These are phyloP conservation scores for Uromys caudimaculatus DNA, from an alignment of 2,797 vertebrate species.

Conservation along the genomic window DNA sequence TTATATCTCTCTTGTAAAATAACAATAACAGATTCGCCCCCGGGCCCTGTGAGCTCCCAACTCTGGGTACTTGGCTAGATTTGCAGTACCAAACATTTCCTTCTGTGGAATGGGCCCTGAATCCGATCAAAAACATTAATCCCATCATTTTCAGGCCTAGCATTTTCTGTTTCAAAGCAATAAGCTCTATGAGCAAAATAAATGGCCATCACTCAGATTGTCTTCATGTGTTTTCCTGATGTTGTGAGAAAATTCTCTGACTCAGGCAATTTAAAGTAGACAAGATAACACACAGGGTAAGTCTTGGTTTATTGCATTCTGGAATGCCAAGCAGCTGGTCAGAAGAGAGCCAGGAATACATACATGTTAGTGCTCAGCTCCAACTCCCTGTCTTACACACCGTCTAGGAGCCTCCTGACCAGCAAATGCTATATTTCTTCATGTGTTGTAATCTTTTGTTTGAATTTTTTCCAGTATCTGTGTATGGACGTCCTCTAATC, in stretches of 20 bases:
- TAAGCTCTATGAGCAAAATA: not conserved
- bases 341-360: not conserved
- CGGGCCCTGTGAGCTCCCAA: not conserved
- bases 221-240: not conserved
- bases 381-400: not conserved
- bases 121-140: not conserved
- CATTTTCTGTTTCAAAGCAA: constrained; percentile 8
- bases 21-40: not conserved
- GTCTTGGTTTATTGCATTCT: too few relatives aligned
- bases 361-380: not conserved
- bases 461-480: not conserved
- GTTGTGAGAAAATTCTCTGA: not conserved
- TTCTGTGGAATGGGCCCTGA: not conserved
- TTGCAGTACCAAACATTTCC: not conserved
- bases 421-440: not conserved
- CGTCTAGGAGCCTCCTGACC: not conserved
- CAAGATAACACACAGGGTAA: not conserved
- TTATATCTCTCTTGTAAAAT: not conserved
- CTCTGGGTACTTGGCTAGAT: not conserved
- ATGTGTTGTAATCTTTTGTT: not conserved
- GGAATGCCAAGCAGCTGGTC: not conserved
- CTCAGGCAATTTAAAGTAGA: not conserved
- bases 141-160: not conserved
- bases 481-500: not conserved
- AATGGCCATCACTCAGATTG: not conserved